These are phyloP conservation scores for Papilio aristodemus DNA, from an alignment of 1,140 invertebrate species.

Conservation along the genomic window DNA sequence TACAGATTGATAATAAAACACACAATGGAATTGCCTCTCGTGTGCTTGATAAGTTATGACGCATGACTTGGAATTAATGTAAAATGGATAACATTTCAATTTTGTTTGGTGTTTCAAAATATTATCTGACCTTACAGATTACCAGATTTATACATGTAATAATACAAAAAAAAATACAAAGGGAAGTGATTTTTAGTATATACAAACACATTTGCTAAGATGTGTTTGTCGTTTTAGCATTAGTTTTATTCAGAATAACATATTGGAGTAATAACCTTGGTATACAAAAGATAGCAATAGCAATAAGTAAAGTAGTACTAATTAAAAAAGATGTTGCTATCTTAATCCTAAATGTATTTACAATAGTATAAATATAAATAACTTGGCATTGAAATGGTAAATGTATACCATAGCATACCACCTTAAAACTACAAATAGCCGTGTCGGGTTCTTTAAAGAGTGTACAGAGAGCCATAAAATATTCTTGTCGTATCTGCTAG, in stretches of 20 bases:
- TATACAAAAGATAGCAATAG: no score
- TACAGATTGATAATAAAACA: constrained; percentile 34
- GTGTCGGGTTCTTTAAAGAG: constrained; percentile 25
- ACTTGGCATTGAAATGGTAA: neutral
- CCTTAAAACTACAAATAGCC: constrained; percentile 22
- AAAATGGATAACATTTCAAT: neutral
- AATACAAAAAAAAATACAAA: no score
- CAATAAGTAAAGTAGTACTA: no score
- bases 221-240: no score
- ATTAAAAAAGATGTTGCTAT: no score
- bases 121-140: neutral
- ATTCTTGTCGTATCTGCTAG: constrained; percentile 62
- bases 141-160: no score
- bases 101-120: neutral
- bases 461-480: constrained; percentile 63
- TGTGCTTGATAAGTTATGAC: constrained; percentile 25
- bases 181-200: no score
- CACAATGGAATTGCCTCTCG: constrained; percentile 28
- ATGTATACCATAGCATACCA: no score
- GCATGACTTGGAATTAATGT: constrained; percentile 2
- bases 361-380: neutral
- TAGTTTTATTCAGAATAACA: no score
- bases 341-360: neutral
- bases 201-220: no score
- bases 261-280: no score